Conservation (phyloP, 2,113 vertebrate genomes). For the Pao palembangensis region DNA sequence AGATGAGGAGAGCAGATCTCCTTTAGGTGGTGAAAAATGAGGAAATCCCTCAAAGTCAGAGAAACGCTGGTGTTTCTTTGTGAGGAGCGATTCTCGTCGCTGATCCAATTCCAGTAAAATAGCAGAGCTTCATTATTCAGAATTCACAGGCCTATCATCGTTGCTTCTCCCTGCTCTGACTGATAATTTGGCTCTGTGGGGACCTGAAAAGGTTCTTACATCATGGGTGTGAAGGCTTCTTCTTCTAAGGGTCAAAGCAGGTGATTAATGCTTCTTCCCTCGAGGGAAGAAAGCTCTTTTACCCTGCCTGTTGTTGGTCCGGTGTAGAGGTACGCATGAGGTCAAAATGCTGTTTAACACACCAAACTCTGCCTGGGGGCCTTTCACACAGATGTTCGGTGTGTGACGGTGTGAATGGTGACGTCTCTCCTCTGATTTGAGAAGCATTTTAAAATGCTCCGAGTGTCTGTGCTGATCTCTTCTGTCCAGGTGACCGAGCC, state of each 20-base stretch:
- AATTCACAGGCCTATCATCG: neutral
- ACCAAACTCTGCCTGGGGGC: neutral
- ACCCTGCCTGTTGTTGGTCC: conserved; percentile 7
- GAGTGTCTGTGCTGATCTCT: no score
- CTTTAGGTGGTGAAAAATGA: no score
- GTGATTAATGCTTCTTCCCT: conserved; percentile 18
- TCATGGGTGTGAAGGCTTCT: conserved; percentile 4
- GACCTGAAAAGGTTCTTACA: conserved; percentile 1
- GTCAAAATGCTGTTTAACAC: conserved; percentile 10
- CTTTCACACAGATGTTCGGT: no score
- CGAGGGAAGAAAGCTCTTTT: conserved; percentile 5
- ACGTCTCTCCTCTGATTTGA: no score
- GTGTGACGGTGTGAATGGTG: no score
- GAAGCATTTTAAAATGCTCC: no score
- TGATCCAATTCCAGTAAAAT: no score
- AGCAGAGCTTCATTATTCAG: no score
- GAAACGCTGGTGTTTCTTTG: no score
- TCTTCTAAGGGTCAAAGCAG: conserved; percentile 18
- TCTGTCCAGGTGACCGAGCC: no score
- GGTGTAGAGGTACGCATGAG: conserved; percentile 13
- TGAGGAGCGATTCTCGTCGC: no score
- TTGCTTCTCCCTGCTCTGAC: neutral
- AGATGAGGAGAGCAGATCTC: neutral
- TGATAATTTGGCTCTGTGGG: neutral
- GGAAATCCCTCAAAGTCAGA: no score